Evolutionary conservation across 2,113 vertebrate species (phyloP).

Genomic region (Bettongia penicillata): DNA sequence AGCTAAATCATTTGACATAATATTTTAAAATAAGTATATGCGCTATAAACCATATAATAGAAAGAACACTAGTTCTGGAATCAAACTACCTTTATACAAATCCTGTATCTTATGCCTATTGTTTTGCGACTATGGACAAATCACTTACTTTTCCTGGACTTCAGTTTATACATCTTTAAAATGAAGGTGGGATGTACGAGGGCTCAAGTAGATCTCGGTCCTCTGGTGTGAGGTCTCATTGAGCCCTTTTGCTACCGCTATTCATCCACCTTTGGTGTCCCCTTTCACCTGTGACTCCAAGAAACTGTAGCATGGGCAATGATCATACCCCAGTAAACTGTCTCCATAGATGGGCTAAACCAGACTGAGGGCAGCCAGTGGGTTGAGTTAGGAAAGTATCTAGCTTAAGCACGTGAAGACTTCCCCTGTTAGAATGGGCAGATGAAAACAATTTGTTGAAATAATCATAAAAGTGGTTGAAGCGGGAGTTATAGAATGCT

Average conservation of each 20-base stretch:
- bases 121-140: neutral
- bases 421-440: too few relatives aligned
- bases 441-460: too few relatives aligned
- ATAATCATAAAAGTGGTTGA: too few relatives aligned
- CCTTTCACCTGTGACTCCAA: neutral
- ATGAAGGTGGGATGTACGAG: neutral
- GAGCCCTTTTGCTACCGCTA: too few relatives aligned
- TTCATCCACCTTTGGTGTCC: neutral
- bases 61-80: neutral
- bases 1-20: neutral
- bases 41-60: neutral
- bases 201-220: neutral
- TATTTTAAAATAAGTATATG: neutral
- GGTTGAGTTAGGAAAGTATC: neutral
- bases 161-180: neutral
- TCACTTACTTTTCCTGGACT: neutral
- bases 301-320: neutral
- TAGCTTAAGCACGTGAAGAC: neutral
- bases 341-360: neutral
- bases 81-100: neutral
- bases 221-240: neutral
- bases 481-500: too few relatives aligned
- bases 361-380: neutral
- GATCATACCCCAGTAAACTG: neutral
- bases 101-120: neutral